Evolutionary conservation across 2,888 invertebrate species (phyloP).

Genomic region (Lasioglossum vierecki): DNA sequence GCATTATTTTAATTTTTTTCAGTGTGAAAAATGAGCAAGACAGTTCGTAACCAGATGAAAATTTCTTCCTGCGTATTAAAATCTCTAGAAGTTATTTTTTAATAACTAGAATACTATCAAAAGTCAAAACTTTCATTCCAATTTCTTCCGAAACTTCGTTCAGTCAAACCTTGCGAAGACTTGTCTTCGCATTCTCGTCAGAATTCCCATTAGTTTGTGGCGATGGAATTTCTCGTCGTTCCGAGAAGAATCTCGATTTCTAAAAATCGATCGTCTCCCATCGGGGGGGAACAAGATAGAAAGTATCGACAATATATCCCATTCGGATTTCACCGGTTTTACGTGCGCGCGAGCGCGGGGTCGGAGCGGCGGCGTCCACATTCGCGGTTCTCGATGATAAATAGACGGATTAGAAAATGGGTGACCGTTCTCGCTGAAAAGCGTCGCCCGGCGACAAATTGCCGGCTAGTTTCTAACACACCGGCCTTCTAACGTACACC

Average conservation of each 20-base stretch:
- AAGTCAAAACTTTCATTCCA: too few species aligned
- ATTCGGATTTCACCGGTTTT: conserved; percentile 37
- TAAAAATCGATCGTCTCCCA: conserved; percentile 3
- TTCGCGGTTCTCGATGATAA: conserved; percentile 7
- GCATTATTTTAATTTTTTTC: too few species aligned
- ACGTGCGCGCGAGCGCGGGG: neutral
- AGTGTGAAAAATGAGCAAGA: too few species aligned
- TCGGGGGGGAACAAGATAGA: conserved; percentile 16
- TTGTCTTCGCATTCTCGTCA: neutral
- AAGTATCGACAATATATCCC: conserved; percentile 25
- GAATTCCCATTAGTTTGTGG: neutral
- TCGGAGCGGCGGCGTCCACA: neutral
- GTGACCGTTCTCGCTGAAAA: conserved; percentile 28
- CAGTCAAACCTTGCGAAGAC: neutral
- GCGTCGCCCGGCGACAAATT: conserved; percentile 48
- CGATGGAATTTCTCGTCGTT: neutral
- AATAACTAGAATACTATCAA: too few species aligned
- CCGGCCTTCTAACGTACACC: conserved; percentile 12
- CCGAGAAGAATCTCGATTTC: conserved; percentile 7
- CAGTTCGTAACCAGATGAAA: too few species aligned
- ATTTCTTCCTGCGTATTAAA: too few species aligned
- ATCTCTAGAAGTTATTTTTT: too few species aligned
- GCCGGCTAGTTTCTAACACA: conserved; percentile 47
- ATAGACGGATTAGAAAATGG: conserved; percentile 43
- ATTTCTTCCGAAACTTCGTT: neutral